Percentiles rank a stretch among this genome's conserved stretches.
Conservation (phyloP, 2,888 invertebrate species). For the Macrosiphum euphorbiae region DNA sequence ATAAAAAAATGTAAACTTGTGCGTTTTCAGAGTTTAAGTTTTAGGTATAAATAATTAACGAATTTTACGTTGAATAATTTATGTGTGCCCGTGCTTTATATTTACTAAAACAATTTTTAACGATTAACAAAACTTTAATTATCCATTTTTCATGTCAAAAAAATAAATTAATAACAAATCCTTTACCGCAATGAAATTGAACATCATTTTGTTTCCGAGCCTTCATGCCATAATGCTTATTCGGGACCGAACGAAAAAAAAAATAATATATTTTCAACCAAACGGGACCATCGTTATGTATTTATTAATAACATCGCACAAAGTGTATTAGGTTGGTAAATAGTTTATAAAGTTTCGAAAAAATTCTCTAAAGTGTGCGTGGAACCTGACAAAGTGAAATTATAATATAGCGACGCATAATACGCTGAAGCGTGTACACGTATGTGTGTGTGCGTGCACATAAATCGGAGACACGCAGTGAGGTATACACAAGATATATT, state of each 20-base stretch:
- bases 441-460: not conserved
- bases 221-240: not conserved
- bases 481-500: constrained; percentile 12
- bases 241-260: not conserved
- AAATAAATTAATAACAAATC: constrained; percentile 7
- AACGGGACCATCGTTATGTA: not conserved
- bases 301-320: not conserved
- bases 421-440: not conserved
- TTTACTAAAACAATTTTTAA: not conserved
- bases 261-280: not conserved
- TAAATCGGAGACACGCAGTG: not conserved
- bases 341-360: not conserved
- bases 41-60: not conserved
- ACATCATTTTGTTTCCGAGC: not conserved
- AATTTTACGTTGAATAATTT: not conserved
- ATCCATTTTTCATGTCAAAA: constrained; percentile 2
- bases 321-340: not conserved
- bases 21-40: not conserved
- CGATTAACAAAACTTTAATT: constrained; percentile 16
- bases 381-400: constrained; percentile 4
- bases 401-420: not conserved
- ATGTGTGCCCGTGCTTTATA: not conserved
- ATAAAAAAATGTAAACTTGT: not conserved
- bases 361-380: not conserved
- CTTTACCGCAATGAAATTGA: not conserved